Conservation (phyloP, 2,113 vertebrate genomes). For the Macrotis lagotis region DNA sequence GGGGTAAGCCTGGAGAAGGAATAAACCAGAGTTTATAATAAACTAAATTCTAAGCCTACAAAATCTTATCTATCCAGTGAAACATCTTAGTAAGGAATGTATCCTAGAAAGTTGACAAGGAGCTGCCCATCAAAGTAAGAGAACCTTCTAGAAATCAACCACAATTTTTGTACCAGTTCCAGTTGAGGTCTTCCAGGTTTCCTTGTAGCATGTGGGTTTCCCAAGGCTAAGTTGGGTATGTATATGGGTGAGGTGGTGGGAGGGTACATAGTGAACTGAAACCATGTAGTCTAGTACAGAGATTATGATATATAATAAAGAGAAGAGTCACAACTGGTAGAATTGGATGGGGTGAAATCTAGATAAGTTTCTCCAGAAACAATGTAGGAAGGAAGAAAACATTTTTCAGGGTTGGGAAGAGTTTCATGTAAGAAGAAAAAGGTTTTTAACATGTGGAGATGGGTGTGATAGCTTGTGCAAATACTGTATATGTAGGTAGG, state of each 20-base stretch:
- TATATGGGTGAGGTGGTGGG: background rate
- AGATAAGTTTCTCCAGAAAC: background rate
- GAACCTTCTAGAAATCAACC: background rate
- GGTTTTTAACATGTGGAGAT: too few species aligned
- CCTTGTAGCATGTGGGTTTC: background rate
- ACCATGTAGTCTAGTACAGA: background rate
- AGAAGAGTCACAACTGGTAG: background rate
- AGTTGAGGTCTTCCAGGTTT: background rate
- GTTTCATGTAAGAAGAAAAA: too few species aligned
- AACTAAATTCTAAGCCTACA: constrained; percentile 32
- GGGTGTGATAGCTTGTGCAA: too few species aligned
- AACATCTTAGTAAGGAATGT: background rate
- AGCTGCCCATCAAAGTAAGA: too few species aligned
- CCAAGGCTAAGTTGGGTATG: background rate
- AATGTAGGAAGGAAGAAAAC: background rate
- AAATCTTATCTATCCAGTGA: constrained; percentile 21
- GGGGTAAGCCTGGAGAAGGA: background rate
- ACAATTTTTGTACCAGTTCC: background rate
- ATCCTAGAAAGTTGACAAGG: constrained; percentile 4
- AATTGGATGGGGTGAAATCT: background rate
- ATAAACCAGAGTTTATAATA: constrained; percentile 12
- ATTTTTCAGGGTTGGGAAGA: background rate
- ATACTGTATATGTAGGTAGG: too few species aligned
- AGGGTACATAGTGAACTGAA: background rate
- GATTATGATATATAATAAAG: background rate